Base-by-base conservation (phyloP, 2,888 invertebrate species). In the Drosophila meridionalis region DNA sequence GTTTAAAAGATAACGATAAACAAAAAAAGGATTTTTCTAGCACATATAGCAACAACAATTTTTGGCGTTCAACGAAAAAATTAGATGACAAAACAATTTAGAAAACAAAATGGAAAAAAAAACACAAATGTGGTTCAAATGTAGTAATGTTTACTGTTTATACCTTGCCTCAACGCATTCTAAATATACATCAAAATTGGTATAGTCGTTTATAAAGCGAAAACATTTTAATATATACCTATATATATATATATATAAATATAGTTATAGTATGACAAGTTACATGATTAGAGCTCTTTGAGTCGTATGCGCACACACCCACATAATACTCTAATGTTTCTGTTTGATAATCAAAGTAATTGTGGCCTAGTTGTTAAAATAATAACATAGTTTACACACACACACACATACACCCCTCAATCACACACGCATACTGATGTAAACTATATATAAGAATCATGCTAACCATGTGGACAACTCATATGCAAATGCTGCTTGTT, bases 61-160 rank as follows among this genome's bases (percentile, higher is more conserved):
- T 82, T 79, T 81, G 81, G 69, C 71, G 82, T 83, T 86, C 30
- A 56, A 45, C 56, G 42, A 60, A 58, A 34, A 56, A 58, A 48
- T 28, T 59, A 62, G 43, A 72, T 62, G 47, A 69, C 40, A 30
- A 73, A 62, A n/a, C 42, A 50, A 55, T 40, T 28, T 58, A 65
- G 40, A 70, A 52, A 30, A 30, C n/a, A 73, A 45, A 66, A 69
- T 36, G 68, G 28, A n/a, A 40, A 34, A 69, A 50, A 65, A 68
- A 66, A 81, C 72, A 76, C 73, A 77, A 83, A 87, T 63, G 84
- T 87, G 83, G 82, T 83, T 87, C 76, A 87, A 70, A 74, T 69
- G 77, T 76, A 86, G 88, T 53, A 77, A 69, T 47, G 82, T 79
- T 83, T 74, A 87, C 68, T 57, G 77, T 77, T 79, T 75, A 76